Evolutionary conservation across 2,113 vertebrate genomes (phyloP).

Genomic region (Mormyrus lacerda): DNA sequence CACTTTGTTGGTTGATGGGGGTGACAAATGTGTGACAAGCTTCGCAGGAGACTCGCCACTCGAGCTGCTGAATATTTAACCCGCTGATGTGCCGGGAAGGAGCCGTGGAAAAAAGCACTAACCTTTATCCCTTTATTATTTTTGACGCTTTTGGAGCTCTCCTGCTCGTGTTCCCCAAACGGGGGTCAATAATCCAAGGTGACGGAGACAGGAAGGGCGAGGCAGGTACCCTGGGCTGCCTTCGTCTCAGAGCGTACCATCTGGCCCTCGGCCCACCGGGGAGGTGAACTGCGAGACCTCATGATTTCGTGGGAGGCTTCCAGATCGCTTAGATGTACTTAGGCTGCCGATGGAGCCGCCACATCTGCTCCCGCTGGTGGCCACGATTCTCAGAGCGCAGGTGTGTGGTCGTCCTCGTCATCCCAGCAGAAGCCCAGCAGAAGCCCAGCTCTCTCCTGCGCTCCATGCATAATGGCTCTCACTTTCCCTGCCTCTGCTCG

Average conservation of each 20-base stretch:
- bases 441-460: not conserved
- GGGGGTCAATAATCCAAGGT: constrained; percentile 19
- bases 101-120: not conserved
- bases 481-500: not conserved
- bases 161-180: constrained; percentile 12
- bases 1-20: not conserved
- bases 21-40: constrained; percentile 1
- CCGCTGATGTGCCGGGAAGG: not conserved
- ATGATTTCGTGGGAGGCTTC: not conserved
- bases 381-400: not conserved
- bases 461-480: not conserved
- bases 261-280: constrained; percentile 14
- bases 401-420: not conserved
- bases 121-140: not conserved
- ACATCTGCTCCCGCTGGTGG: constrained; percentile 11
- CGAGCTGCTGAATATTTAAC: constrained; percentile 18
- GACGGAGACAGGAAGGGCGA: not conserved
- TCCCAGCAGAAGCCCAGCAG: not conserved
- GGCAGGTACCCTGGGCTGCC: constrained; percentile 12
- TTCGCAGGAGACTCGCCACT: not conserved
- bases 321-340: constrained; percentile 17
- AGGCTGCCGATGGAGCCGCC: constrained; percentile 2
- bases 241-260: constrained; percentile 22
- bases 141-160: not conserved
- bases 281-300: constrained; percentile 14